Base-by-base conservation (phyloP, 2,113 vertebrate species). In the Colinus virginianus region DNA sequence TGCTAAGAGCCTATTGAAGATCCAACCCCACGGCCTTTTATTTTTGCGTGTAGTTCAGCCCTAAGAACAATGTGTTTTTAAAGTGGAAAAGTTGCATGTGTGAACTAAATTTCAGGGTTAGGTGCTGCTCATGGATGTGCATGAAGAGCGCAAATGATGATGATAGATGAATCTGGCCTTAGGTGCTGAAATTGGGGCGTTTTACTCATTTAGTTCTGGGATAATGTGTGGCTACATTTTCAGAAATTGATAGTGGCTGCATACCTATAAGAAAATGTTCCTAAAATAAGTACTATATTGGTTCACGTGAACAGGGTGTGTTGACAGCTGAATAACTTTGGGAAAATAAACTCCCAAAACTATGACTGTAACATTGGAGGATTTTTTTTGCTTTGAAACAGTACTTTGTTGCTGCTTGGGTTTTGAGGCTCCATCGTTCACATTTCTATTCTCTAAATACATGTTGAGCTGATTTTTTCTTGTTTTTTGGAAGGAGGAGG, bases 91-190 rank as follows among this genome's bases (percentile, higher is more conserved):
- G 34, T 90, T 87, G 59, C 58, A 43, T 18, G 6, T 79, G 62
- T 13, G 87, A 84, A 43, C 87, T 74, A 79, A 93, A 92, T 77
- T 82, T 34, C 61, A 92, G 84, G 68, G 83, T 83, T 43, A 59
- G 71, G n/a, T 74, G 53, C 55, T 79, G 51, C 40, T 78, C 61
- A 68, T 75, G 68, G 87, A 83, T 82, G 75, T 92, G 68, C 91
- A 64, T 71, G 89, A 90, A 79, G 71, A 85, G 79, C 83, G 68
- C 13, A 56, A 36, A 48, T 87, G 51, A 93, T 91, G 87, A 77
- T 93, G 87, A 94, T 23, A 91, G 63, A 91, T 78, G 51, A 89
- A 78, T 78, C 36, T 48, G 70, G 55, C 51, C n/a, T 87, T 85
- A 82, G 64, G n/a, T 91, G 67, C 18, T 71, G 7, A 82, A 92